Conservation (phyloP, 64 coral and sea anemone genomes). For the Stylophora pistillata region DNA sequence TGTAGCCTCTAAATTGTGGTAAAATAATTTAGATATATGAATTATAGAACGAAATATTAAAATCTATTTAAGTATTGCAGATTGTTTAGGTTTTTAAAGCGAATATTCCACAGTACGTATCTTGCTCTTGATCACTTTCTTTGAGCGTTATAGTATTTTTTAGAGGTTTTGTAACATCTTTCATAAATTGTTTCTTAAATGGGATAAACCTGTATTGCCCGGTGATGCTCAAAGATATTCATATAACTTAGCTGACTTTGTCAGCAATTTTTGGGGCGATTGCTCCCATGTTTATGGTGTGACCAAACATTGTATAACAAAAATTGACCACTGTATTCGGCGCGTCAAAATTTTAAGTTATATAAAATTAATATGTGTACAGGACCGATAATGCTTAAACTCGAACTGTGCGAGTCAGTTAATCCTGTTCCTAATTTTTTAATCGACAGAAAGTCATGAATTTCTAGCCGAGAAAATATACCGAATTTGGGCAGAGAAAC, state of each 20-base stretch:
- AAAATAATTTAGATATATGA: constrained; percentile 43
- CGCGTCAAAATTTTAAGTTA: constrained; percentile 21
- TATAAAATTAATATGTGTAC: constrained; percentile 51
- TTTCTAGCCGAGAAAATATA: constrained; percentile 4
- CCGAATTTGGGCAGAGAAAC: not conserved
- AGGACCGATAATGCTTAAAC: constrained; percentile 2
- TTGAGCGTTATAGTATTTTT: constrained; percentile 17
- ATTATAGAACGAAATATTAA: constrained; percentile 36
- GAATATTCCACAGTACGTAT: not conserved
- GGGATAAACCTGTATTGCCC: not conserved
- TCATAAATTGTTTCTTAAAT: constrained; percentile 19
- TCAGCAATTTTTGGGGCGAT: not conserved
- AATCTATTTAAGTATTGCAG: constrained; percentile 21
- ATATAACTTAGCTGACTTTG: not conserved
- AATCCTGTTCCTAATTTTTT: constrained; percentile 5
- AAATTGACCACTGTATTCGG: constrained; percentile 15
- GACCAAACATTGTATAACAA: constrained; percentile 23
- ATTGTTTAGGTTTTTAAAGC: constrained; percentile 28
- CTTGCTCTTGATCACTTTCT: not conserved
- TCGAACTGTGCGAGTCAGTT: not conserved
- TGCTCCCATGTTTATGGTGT: not conserved
- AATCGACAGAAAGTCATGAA: not conserved
- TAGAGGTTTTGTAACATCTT: constrained; percentile 10
- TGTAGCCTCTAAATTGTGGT: constrained; percentile 34
- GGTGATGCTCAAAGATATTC: not conserved